Evolutionary conservation across 2,113 vertebrate genomes (phyloP), one percentile per base, ranked within the genome.

Genomic region (Mellivora capensis): DNA sequence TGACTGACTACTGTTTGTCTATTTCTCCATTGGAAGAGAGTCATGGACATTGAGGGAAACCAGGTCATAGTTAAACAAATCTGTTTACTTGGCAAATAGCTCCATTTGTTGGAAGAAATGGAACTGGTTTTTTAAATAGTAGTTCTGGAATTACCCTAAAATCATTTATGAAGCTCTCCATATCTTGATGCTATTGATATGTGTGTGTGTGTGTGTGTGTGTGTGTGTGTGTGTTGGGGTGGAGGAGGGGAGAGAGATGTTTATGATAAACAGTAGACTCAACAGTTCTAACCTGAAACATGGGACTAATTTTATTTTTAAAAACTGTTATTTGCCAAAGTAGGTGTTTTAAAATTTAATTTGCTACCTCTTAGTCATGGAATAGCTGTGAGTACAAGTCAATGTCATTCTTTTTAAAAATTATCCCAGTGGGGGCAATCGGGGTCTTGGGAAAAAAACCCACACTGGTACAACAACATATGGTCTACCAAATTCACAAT

Each of bases 401-500:
- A 87, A 95, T 79, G 89, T 84, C 96, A 96, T 94, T 97, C n/a
- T 61, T 94, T 25, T 93, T 59, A 97, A 88, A 95, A 94, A 92
- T 95, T 87, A 93, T 81, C 42, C 95, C 96, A 96, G 9, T 90
- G 95, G 81, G 83, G 67, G 61, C 83, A 90, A 94, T 67, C 64
- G 4, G 37, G 37, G 13, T 77, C 62, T 95, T 84, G n/a, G 44
- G 86, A 96, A 93, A 71, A 90, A 97, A 96, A 39, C 14, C 21
- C 42, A 64, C 14, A 67, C 87, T 90, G 64, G 27, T 92, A 34
- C 34, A 88, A 92, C 67, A 91, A 96, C 52, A 96, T 95, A 92
- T 72, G 52, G 89, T 59, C 87, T 91, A 92, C 95, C 90, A 97
- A 96, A 96, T 97, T 97, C 95, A 96, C 62, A 96, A 87, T 1